Conservation (phyloP, 1,140 invertebrate species). For the Heliothis subflexa region DNA sequence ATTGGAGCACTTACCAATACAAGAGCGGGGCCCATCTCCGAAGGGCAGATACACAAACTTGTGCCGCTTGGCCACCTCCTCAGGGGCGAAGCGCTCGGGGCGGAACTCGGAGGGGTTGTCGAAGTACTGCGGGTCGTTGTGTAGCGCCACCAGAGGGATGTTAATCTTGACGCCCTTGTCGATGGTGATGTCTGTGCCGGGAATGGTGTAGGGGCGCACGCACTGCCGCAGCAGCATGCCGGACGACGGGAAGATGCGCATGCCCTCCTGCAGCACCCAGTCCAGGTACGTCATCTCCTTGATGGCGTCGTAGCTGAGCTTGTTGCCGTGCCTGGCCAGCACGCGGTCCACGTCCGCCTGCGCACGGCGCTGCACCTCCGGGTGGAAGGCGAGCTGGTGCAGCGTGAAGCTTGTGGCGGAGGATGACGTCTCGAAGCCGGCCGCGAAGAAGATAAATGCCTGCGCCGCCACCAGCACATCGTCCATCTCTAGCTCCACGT, state of each 20-base stretch:
- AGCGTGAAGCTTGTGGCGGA: constrained; percentile 85
- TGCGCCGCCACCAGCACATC: constrained; percentile 82
- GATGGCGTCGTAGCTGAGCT: constrained; percentile 81
- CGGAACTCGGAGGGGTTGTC: constrained; percentile 85
- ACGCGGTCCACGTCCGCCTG: constrained; percentile 87
- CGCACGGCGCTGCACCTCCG: constrained; percentile 86
- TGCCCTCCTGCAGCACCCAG: constrained; percentile 81
- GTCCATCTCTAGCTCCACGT: constrained; percentile 62
- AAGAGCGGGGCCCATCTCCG: constrained; percentile 67
- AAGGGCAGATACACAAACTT: constrained; percentile 76
- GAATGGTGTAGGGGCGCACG: constrained; percentile 79
- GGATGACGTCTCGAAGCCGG: constrained; percentile 88
- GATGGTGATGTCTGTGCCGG: constrained; percentile 72
- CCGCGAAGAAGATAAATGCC: constrained; percentile 87
- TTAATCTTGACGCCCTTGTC: constrained; percentile 71
- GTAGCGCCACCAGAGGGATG: constrained; percentile 82
- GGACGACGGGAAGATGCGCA: constrained; percentile 83
- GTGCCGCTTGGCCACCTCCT: constrained; percentile 67
- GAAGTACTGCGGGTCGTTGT: constrained; percentile 86
- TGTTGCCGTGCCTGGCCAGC: constrained; percentile 71
- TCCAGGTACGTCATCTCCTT: constrained; percentile 83
- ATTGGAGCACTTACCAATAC: constrained; percentile 64
- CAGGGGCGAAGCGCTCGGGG: constrained; percentile 86
- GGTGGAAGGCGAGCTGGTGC: constrained; percentile 87
- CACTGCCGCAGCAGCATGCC: constrained; percentile 76